Base-by-base conservation (phyloP, 2,888 invertebrate genomes). In the Sphaeridia pumilis region DNA sequence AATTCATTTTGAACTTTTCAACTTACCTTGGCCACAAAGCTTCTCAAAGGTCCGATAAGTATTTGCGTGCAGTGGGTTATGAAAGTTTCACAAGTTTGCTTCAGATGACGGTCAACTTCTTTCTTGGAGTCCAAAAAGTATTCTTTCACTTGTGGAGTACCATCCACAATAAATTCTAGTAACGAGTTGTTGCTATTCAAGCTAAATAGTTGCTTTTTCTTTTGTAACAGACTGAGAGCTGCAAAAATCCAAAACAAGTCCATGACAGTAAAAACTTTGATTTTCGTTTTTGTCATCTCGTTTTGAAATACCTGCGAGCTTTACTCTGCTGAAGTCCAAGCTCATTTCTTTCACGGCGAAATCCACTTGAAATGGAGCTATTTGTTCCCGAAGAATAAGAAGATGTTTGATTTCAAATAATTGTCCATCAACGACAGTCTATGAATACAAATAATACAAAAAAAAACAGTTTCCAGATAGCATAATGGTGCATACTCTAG, bases 341-440 rank as follows among this genome's bases (percentile, higher is more conserved):
- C 84, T 81, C 4, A 92, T 90, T 70, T 98, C 97, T 67, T 87
- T 89, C 0, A 93, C 80, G 0, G 90, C 82, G 65, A 89, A 89
- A 68, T 92, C 95, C 0, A 90, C 89, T 71, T 95, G 92, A 69
- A 97, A 98, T 0, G 98, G 97, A 0, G 95, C 92, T 26, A 97
- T 97, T 71, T 98, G 98, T 69, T 98, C 98, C 22, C 98, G 74
- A 2, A 99, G 74, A 54, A 99, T 98, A 2, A 99, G 75, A 54
- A 99, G 74, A 73, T 99, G 98, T 70, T 98, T 98, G 41, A 98
- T 90, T 73, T 95, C 84, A 71, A 98, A 98, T n/a, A 98, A 74
- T 68, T 88, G 83, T 0, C 89, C 94, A 72, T 98, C 95, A n/a
- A 93, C 75, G n/a, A 75, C 72, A 0, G 83, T 82, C 73, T 85